phyloP scores from a whole-genome alignment of 2,113 vertebrate genomes.

The Tichodroma muraria region DNA sequence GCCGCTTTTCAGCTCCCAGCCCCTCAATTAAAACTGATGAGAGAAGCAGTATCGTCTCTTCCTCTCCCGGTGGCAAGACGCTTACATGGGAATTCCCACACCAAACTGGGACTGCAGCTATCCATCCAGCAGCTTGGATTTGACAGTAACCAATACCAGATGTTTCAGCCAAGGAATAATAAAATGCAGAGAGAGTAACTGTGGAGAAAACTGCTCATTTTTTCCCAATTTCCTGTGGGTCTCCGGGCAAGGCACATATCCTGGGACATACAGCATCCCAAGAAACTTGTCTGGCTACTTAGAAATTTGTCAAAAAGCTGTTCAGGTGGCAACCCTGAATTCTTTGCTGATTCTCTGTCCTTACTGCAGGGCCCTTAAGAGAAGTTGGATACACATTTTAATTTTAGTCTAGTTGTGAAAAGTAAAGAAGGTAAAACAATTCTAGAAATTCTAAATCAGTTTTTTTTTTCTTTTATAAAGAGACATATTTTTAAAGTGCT shows the following conservation, averaged over 20 bases:
- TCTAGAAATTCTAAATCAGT: background rate
- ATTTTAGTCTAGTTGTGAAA: background rate
- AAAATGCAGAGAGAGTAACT: background rate
- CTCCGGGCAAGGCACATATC: background rate
- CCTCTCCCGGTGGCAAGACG: background rate
- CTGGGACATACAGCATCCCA: background rate
- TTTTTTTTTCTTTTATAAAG: background rate
- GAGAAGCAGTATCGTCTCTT: background rate
- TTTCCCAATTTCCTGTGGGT: background rate
- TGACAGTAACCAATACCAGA: constrained; percentile 42
- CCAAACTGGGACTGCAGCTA: background rate
- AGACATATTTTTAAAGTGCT: background rate
- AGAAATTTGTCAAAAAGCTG: background rate
- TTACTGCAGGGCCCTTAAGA: background rate
- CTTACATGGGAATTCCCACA: background rate
- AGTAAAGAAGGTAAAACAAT: background rate
- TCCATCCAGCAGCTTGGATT: background rate
- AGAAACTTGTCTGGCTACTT: background rate
- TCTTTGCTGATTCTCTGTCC: background rate
- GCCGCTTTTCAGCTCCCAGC: background rate
- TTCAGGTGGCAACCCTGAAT: background rate
- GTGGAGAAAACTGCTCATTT: background rate
- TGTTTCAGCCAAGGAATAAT: background rate
- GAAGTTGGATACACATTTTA: background rate
- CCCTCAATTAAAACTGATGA: constrained; percentile 25